phyloP scores from a whole-genome alignment of 2,797 vertebrate genomes.

The Lagodon rhomboides region DNA sequence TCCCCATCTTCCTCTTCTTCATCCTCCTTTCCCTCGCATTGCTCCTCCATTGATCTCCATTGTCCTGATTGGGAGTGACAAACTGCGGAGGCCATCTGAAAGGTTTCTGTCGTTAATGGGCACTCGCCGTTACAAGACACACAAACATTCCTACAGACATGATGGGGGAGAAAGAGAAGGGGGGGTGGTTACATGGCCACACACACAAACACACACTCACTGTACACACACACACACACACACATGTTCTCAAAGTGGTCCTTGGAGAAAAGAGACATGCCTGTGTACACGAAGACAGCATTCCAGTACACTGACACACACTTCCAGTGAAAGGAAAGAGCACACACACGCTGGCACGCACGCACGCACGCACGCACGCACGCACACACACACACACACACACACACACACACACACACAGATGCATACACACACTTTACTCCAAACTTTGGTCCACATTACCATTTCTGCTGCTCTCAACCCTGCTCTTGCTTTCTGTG shows the following conservation, averaged over 20 bases:
- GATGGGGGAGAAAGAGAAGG: constrained; percentile 8
- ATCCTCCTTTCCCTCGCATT: constrained; percentile 31
- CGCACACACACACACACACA: constrained; percentile 29
- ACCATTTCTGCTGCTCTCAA: constrained; percentile 50
- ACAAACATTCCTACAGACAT: constrained; percentile 59
- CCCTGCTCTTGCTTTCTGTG: constrained; percentile 41
- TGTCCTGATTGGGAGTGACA: constrained; percentile 79
- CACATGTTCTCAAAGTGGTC: constrained; percentile 62
- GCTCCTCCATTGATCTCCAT: constrained; percentile 73
- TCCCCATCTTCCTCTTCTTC: constrained; percentile 29
- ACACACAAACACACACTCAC: constrained; percentile 14
- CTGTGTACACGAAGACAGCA: constrained; percentile 27
- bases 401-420: constrained; percentile 21
- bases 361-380: constrained; percentile 23
- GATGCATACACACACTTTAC: constrained; percentile 17
- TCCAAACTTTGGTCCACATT: constrained; percentile 52
- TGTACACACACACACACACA: background rate
- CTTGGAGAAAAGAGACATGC: constrained; percentile 47
- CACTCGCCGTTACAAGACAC: constrained; percentile 44
- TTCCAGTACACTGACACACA: constrained; percentile 49
- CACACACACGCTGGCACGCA: constrained; percentile 25
- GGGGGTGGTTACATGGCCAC: background rate
- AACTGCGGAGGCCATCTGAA: constrained; percentile 66
- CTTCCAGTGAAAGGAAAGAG: constrained; percentile 13
- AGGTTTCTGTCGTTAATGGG: constrained; percentile 77